Evolutionary conservation across 2,888 invertebrate species (phyloP), one percentile per base, ranked within the genome.

Genomic region (Myopa testacea): DNA sequence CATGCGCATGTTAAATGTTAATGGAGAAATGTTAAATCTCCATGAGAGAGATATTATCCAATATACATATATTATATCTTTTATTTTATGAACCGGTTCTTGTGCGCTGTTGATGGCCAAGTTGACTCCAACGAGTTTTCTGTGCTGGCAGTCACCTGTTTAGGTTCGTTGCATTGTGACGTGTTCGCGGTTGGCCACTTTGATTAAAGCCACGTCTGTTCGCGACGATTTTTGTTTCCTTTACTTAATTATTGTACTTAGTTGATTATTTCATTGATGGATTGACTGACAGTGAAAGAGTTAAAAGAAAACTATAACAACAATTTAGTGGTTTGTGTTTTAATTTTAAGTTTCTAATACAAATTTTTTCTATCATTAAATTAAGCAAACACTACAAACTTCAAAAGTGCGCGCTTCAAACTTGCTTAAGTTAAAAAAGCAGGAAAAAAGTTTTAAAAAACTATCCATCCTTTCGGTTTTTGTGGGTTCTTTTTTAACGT

Each of bases 81-180:
- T n/a, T n/a, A n/a, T n/a, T n/a, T n/a, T n/a, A n/a, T n/a, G n/a
- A 12, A 19, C 5, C n/a, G 16, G 4, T 26, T 26, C 26, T 26
- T 26, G 26, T 26, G 26, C 26, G 26, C 19, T 65, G 74, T 16
- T 50, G 16, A 71, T 6, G 62, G 62, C 62, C 16, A 40, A 69
- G 16, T 76, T 60, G 76, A 62, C 55, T 50, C 37, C 50, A 63
- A 45, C 69, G 37, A 70, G 70, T 50, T 37, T 60, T 81, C 78
- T 79, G 67, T 78, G 76, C 77, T 80, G 79, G 80, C 81, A 82
- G 82, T 82, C 82, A 82, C 82, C 82, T 82, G 82, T 78, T 79
- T 81, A 81, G 82, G 82, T 82, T 82, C 80, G 72, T 71, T 67
- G 75, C 77, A 75, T 72, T 74, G 70, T 75, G 75, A 79, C 79